Conservation (phyloP, 2,888 invertebrate species). For the Euplexia lucipara region DNA sequence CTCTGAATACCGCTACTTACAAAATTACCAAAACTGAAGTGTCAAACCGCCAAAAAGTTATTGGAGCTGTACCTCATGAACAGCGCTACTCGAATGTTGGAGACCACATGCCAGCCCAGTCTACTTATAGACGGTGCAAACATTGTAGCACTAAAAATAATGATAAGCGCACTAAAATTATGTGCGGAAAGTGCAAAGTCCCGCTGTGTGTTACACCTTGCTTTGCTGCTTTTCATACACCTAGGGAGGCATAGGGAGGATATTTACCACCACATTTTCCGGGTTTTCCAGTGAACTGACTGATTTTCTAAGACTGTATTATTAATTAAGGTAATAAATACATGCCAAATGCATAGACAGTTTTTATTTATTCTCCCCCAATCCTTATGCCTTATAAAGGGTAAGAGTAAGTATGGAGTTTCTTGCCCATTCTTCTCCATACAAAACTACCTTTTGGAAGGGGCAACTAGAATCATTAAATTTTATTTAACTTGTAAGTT, state of each 20-base stretch:
- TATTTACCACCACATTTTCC: not conserved
- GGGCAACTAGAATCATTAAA: no score
- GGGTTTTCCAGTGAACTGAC: not conserved
- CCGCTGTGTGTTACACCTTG: not conserved
- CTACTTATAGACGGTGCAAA: not conserved
- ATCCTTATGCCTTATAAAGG: not conserved
- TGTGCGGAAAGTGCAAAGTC: not conserved
- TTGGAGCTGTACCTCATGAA: conserved; percentile 1
- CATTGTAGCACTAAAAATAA: not conserved
- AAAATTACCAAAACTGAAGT: not conserved
- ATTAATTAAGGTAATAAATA: not conserved
- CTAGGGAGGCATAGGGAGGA: not conserved
- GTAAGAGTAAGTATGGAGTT: no score
- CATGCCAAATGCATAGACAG: not conserved
- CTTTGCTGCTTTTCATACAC: not conserved
- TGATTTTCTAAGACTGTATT: not conserved
- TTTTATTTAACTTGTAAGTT: no score
- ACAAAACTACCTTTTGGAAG: no score
- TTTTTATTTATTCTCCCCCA: not conserved
- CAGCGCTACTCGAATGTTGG: not conserved
- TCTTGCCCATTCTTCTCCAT: no score
- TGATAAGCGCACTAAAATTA: not conserved
- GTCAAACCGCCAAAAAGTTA: not conserved
- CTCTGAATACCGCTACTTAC: conserved; percentile 1
- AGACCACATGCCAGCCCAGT: conserved; percentile 3